phyloP scores from a whole-genome alignment of 2,113 vertebrate genomes.

The Atrichornis clamosus region DNA sequence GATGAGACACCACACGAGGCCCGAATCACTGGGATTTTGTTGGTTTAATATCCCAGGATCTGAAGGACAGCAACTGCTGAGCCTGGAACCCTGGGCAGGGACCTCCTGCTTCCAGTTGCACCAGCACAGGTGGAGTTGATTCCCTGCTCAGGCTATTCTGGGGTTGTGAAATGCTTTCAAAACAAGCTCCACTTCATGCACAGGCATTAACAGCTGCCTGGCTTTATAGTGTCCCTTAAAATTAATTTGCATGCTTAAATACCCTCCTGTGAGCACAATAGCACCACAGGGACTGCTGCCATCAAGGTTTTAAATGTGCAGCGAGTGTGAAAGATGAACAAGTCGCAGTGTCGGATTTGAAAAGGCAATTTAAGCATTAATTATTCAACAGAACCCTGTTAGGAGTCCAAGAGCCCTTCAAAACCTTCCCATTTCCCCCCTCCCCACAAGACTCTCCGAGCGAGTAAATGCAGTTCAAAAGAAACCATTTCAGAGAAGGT shows the following conservation, averaged over 20 bases:
- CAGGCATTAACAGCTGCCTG: conserved; percentile 1
- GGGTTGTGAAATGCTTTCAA: neutral
- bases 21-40: too few species aligned
- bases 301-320: neutral
- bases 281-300: conserved; percentile 5
- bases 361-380: conserved; percentile 36
- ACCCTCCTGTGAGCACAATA: neutral
- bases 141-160: neutral
- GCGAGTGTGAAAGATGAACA: neutral
- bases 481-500: neutral
- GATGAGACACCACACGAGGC: neutral
- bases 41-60: neutral
- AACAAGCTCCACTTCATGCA: neutral
- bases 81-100: neutral
- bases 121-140: neutral
- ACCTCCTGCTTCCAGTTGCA: neutral
- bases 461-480: neutral
- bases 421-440: neutral
- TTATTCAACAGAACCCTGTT: neutral
- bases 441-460: neutral
- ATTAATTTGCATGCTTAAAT: conserved; percentile 42
- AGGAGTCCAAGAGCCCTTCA: conserved; percentile 8
- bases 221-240: neutral
- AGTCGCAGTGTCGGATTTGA: neutral
- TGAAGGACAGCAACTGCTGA: neutral